Base-by-base conservation (phyloP, 2,113 vertebrate species). In the Excalfactoria chinensis region DNA sequence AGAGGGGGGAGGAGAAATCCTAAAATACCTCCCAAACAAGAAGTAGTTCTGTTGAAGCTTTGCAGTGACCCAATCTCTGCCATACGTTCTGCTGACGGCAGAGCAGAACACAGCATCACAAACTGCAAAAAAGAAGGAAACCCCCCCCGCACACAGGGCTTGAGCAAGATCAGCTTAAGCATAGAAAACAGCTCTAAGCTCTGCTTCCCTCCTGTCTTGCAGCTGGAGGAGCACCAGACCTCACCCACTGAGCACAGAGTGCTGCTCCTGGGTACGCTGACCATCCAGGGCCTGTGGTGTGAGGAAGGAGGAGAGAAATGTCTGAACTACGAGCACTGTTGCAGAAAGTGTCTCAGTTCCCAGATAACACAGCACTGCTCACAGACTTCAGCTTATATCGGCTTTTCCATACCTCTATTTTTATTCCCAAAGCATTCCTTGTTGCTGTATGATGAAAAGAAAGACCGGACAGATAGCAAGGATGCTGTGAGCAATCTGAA, bases 341-440 rank as follows among this genome's bases (percentile, higher is more conserved):
- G 37, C 11, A 46, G 68, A 85, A 84, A 7, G 53, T 22, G 34
- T 77, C 87, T 91, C 41, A 66, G 85, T 44, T 92, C 75, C 56
- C 78, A 87, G 60, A 89, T 85, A 93, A 88, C 0, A 1, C 15
- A 62, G 60, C 4, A 53, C 89, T 91, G 56, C 86, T 95, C 95
- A 83, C 92, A 94, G 92, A 86, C 91, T 95, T 95, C 93, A 88
- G 85, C 85, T 84, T 71, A 89, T 64, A 93, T 5, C 84, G 91
- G 89, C 64, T 96, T 93, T 95, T 92, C 89, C 68, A 56, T 63
- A 48, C 9, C 87, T 46, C 78, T 95, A 88, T 92, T 96, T 96
- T 96, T 93, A 88, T 85, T 92, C 62, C 69, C 1, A 0, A 93
- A 94, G 78, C 63, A 79, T 80, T 93, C 49, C 78, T 34, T 1